Conservation (phyloP, 1,140 invertebrate species). For the Drosophila tristis region DNA sequence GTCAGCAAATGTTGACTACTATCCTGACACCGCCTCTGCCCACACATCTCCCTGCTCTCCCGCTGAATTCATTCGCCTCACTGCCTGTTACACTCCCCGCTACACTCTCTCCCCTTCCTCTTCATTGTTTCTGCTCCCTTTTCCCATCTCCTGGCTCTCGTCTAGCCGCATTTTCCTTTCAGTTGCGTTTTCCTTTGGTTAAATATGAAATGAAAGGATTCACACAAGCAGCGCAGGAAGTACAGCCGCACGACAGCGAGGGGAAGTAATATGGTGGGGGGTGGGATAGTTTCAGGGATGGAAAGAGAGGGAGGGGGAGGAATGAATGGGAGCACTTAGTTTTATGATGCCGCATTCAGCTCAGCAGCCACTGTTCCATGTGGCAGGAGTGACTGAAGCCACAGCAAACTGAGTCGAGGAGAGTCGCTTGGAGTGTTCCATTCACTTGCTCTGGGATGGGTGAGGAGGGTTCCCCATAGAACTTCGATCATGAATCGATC, state of each 20-base stretch:
- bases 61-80: slow-evolving; percentile 6
- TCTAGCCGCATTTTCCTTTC: slow-evolving; percentile 43
- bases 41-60: not conserved
- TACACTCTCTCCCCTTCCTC: too few species aligned
- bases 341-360: slow-evolving; percentile 50
- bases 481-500: not conserved
- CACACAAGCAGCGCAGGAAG: slow-evolving; percentile 43
- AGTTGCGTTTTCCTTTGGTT: slow-evolving; percentile 50
- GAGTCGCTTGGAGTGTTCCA: not conserved
- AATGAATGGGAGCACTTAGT: slow-evolving; percentile 61
- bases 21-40: slow-evolving; percentile 1
- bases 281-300: too few species aligned
- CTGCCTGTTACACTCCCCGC: slow-evolving; percentile 4
- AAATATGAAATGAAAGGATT: slow-evolving; percentile 71
- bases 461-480: not conserved
- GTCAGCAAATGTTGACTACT: slow-evolving; percentile 61
- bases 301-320: not conserved
- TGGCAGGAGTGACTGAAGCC: slow-evolving; percentile 41
- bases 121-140: slow-evolving; percentile 12
- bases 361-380: slow-evolving; percentile 51
- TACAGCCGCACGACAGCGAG: slow-evolving; percentile 20
- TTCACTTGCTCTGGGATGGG: not conserved
- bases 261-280: not conserved
- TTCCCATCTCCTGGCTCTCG: slow-evolving; percentile 9
- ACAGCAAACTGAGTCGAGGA: not conserved